Evolutionary conservation across 1,140 invertebrate species (phyloP).

Genomic region (Drosophila pandora): DNA sequence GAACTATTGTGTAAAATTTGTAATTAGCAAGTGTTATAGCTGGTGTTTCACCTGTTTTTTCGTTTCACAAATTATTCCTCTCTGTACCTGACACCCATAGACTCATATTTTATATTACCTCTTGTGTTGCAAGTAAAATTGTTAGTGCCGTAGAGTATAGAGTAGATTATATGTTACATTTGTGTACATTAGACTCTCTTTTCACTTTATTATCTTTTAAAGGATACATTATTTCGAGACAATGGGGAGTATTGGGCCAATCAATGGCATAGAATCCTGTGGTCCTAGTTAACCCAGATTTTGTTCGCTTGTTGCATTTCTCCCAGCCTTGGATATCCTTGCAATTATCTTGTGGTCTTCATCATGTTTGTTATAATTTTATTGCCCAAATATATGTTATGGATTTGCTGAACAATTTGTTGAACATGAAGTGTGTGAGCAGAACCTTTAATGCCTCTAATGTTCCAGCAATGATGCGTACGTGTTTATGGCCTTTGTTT

Average conservation of each 20-base stretch:
- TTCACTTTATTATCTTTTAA: neutral
- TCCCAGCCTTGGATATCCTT: constrained; percentile 9
- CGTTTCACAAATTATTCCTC: constrained; percentile 6
- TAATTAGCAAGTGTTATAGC: constrained; percentile 27
- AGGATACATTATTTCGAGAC: too few species aligned
- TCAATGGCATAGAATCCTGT: too few species aligned
- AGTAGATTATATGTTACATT: constrained; percentile 2
- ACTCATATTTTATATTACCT: neutral
- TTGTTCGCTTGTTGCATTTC: constrained; percentile 29
- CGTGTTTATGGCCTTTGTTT: constrained; percentile 53
- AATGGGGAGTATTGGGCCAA: too few species aligned
- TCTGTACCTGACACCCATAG: constrained; percentile 6
- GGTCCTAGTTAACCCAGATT: too few species aligned
- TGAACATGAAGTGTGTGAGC: constrained; percentile 19
- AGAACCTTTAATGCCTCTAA: constrained; percentile 39
- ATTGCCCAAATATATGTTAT: constrained; percentile 28
- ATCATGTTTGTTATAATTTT: constrained; percentile 48
- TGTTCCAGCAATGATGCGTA: constrained; percentile 45
- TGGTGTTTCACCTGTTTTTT: constrained; percentile 9
- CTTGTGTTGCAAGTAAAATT: constrained; percentile 19
- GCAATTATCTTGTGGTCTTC: constrained; percentile 34
- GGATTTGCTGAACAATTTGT: constrained; percentile 53
- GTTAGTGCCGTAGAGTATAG: constrained; percentile 3
- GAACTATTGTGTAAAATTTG: constrained; percentile 9
- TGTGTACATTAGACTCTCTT: neutral